These are phyloP conservation scores for Cheilosia vernalis DNA, from an alignment of 2,888 invertebrate species.

Conservation along the genomic window DNA sequence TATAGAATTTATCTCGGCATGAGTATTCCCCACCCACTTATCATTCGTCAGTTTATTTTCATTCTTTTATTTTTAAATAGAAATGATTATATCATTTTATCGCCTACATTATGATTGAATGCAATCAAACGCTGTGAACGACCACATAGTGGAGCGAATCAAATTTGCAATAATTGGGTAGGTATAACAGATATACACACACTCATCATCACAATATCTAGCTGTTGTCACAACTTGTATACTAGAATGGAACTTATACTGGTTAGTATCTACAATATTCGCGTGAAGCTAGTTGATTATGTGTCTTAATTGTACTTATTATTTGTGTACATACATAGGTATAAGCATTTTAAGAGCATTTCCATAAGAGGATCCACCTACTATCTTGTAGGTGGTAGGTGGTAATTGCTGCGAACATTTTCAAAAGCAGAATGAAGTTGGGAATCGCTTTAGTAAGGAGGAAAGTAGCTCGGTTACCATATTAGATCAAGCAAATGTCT, in stretches of 20 bases:
- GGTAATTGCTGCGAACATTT: too few relatives aligned
- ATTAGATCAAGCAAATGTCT: too few relatives aligned
- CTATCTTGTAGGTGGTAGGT: too few relatives aligned
- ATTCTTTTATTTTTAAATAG: slow-evolving; percentile 16
- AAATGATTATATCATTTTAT: slow-evolving; percentile 26
- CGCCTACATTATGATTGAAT: slow-evolving; percentile 15
- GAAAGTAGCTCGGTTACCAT: too few relatives aligned
- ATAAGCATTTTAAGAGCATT: too few relatives aligned
- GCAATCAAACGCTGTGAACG: slow-evolving; percentile 18
- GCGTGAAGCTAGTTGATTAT: not conserved
- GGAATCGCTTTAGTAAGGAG: too few relatives aligned
- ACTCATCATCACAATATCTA: not conserved
- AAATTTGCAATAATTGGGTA: slow-evolving; percentile 4
- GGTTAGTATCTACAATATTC: not conserved
- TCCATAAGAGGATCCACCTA: too few relatives aligned
- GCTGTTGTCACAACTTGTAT: not conserved
- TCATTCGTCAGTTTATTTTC: slow-evolving; percentile 9
- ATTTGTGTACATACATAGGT: too few relatives aligned
- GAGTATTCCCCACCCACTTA: slow-evolving; percentile 1
- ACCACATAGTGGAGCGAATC: slow-evolving; percentile 15
- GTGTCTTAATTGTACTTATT: too few relatives aligned
- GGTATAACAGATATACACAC: not conserved
- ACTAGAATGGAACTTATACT: not conserved
- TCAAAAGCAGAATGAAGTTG: too few relatives aligned
- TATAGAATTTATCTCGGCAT: not conserved